Evolutionary conservation across 2,797 vertebrate genomes (phyloP).

Genomic region (Carcharodon carcharias): DNA sequence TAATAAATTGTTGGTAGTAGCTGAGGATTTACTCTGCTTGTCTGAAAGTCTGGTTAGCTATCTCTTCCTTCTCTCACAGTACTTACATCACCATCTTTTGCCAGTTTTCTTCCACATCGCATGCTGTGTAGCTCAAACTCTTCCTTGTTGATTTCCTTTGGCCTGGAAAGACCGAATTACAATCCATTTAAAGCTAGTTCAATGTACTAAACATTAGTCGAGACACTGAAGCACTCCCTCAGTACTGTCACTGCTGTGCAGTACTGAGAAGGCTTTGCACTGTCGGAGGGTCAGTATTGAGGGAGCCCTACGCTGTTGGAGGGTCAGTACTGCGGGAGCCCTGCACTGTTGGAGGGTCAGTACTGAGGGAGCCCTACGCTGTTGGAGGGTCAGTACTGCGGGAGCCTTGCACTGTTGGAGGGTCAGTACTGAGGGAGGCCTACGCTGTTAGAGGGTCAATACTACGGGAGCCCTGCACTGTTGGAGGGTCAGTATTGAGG

Average conservation of each 20-base stretch:
- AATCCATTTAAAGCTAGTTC: neutral
- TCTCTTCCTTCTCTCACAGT: neutral
- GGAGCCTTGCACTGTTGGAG: too few relatives aligned
- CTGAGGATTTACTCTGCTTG: neutral
- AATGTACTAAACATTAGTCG: neutral
- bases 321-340: too few relatives aligned
- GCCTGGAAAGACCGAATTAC: constrained; percentile 56
- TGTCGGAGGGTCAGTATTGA: too few relatives aligned
- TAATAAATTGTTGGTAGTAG: neutral
- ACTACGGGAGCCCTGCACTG: too few relatives aligned
- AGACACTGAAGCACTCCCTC: neutral
- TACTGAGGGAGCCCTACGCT: too few relatives aligned
- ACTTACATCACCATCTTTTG: constrained; percentile 94
- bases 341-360: too few relatives aligned
- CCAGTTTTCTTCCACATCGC: constrained; percentile 89
- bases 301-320: too few relatives aligned
- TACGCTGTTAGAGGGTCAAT: too few relatives aligned
- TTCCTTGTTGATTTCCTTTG: constrained; percentile 87
- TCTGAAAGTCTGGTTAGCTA: neutral
- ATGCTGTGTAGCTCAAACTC: constrained; percentile 88
- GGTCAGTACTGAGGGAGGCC: neutral
- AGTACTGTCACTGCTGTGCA: neutral
- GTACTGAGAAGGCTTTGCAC: too few relatives aligned
- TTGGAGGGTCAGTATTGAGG: too few relatives aligned
- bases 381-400: too few relatives aligned